Evolutionary conservation across 2,888 invertebrate species (phyloP), one percentile per base, ranked within the genome.

Genomic region (Nomada lathburiana): DNA sequence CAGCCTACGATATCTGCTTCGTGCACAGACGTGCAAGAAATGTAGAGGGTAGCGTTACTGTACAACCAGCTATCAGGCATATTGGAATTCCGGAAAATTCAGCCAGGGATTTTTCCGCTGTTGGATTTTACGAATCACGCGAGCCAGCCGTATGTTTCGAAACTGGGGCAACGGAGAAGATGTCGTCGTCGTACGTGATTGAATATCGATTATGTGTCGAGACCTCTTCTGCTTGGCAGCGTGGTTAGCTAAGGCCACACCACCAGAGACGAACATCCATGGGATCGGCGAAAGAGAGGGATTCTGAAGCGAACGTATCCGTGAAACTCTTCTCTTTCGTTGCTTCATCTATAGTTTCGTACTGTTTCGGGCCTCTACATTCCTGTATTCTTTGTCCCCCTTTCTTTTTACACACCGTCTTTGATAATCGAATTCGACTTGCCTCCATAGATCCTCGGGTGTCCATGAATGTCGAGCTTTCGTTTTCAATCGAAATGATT

Each of bases 191-290:
- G 82, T 82, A 83, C 86, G 87, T 87, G 89, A 90, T 90, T 88
- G 90, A 89, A 90, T 90, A 90, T 90, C 89, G 90, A 90, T 90
- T 90, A 90, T 88, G 83, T 86, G 89, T 86, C 90, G 82, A 76
- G 80, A 53, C 53, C 68, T 76, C 68, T 74, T 80, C 68, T 80
- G 60, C 59, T 65, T 74, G 84, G 74, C 76, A 76, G 67, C 81
- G 69, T 53, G 72, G 83, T 86, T 86, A 82, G 84, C 68, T 77
- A 70, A 79, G 78, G 44, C 76, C 82, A 73, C 70, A 65, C 67
- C 75, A 55, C 11, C 62, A 59, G 59, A 57, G 69, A 77, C 62
- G 60, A 70, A 67, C n/a, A 73, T 71, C 69, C 71, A 57, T 7
- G 65, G 60, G 72, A 76, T 77, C 63, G 59, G 67, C 55, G 68